Evolutionary conservation across 2,113 vertebrate species (phyloP).

Genomic region (Carettochelys insculpta): DNA sequence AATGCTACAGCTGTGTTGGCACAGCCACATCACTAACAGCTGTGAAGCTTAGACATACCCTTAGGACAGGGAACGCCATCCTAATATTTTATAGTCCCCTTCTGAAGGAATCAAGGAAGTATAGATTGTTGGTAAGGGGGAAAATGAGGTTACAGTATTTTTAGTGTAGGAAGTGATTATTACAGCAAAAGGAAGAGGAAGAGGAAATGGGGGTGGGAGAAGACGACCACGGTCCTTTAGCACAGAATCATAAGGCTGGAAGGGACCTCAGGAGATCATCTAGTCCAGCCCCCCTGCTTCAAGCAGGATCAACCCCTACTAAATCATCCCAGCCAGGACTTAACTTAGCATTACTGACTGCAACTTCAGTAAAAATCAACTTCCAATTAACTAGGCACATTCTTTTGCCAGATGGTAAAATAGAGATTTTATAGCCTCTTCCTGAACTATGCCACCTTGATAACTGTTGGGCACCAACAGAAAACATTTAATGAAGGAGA

Average conservation of each 20-base stretch:
- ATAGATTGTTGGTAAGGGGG: neutral
- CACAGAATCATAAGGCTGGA: too few relatives aligned
- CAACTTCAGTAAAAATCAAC: neutral
- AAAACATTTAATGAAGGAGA: neutral
- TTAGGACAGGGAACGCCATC: neutral
- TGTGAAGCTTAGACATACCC: too few relatives aligned
- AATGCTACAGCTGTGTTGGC: too few relatives aligned
- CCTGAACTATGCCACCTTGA: neutral
- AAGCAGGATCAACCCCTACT: too few relatives aligned
- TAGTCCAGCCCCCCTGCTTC: too few relatives aligned
- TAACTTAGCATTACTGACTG: accelerated
- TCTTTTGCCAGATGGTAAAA: neutral
- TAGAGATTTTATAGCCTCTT: neutral
- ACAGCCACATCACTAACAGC: too few relatives aligned
- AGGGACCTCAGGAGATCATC: too few relatives aligned
- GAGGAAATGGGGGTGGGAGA: neutral
- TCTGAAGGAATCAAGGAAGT: neutral
- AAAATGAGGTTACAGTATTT: neutral
- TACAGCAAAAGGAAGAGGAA: neutral
- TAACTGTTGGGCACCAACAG: accelerated
- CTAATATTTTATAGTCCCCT: neutral
- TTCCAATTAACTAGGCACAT: neutral
- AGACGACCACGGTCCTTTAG: neutral
- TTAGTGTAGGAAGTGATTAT: neutral
- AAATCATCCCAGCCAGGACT: too few relatives aligned